Conservation (phyloP, 2,113 vertebrate genomes). For the Benthochromis sp. region DNA sequence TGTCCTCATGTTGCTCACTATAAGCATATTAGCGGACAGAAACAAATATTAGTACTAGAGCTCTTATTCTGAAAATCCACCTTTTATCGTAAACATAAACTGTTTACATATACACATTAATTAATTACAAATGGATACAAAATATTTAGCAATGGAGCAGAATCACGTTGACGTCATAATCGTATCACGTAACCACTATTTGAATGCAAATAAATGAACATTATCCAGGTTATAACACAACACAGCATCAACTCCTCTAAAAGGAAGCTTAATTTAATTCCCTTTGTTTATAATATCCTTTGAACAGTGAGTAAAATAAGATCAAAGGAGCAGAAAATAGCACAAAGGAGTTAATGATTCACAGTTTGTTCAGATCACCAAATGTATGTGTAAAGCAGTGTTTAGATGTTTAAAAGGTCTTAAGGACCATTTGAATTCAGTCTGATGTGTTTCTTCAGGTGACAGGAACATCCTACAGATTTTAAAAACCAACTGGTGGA, state of each 20-base stretch:
- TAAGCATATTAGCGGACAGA: neutral
- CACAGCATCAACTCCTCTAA: neutral
- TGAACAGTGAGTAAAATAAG: neutral
- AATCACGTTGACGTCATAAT: neutral
- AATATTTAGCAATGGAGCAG: neutral
- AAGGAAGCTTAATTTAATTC: neutral
- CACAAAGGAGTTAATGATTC: neutral
- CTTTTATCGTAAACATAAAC: neutral
- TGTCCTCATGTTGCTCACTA: neutral
- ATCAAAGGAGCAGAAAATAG: neutral
- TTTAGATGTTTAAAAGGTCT: neutral
- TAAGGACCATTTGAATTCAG: neutral
- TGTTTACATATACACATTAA: neutral
- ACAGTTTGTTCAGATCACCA: neutral
- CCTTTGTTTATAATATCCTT: neutral
- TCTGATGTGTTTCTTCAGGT: conserved; percentile 50
- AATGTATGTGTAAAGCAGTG: neutral
- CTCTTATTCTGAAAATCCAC: neutral
- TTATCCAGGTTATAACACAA: neutral
- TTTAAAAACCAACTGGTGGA: conserved; percentile 90
- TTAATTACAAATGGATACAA: neutral
- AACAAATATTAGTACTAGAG: neutral
- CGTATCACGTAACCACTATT: neutral
- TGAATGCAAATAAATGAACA: neutral
- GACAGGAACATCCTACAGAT: conserved; percentile 75